Base-by-base conservation (phyloP, 2,888 invertebrate genomes). In the Plemyria rubiginata region DNA sequence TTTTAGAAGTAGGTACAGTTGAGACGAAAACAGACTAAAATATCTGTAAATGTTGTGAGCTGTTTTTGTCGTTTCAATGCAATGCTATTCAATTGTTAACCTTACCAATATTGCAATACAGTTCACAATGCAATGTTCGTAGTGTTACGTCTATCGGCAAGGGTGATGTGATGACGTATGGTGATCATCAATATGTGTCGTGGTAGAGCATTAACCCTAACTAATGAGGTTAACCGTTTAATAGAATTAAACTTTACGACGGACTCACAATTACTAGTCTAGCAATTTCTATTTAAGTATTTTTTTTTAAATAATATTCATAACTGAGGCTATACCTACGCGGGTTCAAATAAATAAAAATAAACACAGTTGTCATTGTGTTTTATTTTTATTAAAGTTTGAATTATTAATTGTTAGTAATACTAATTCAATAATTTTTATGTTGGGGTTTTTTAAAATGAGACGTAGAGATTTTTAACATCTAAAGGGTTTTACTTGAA, bases 101-200 rank as follows among this genome's bases (percentile, higher is more conserved):
- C 29, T 51, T 57, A 45, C 7, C 4, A 0, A 4, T 4, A 2
- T 50, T 13, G 53, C 12, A 60, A 53, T 64, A 64, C 50, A 58
- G 62, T 48, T 38, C 50, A 62, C 9, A 53, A 7, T 63, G 9
- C 45, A 4, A 6, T 43, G 51, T 38, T 38, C 32, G 6, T 8
- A 9, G 48, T 12, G 16, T 36, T 11, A 50, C 49, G 51, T 56
- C 15, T 52, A 56, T 41, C 40, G 64, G 22, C 66, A 67, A 73
- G 79, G 79, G 80, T 76, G 80, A 87, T 87, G 79, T 78, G 85
- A 87, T 90, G 89, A 89, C 86, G 85, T 87, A 90, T 88, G 73
- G 71, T 67, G 70, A 75, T 75, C 87, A 90, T 90, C 87, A 88
- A 89, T 90, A 87, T 74, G 74, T 78, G 89, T 89, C 88, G 77